Evolutionary conservation across 2,888 invertebrate genomes (phyloP).

Genomic region (Synergus itoensis): DNA sequence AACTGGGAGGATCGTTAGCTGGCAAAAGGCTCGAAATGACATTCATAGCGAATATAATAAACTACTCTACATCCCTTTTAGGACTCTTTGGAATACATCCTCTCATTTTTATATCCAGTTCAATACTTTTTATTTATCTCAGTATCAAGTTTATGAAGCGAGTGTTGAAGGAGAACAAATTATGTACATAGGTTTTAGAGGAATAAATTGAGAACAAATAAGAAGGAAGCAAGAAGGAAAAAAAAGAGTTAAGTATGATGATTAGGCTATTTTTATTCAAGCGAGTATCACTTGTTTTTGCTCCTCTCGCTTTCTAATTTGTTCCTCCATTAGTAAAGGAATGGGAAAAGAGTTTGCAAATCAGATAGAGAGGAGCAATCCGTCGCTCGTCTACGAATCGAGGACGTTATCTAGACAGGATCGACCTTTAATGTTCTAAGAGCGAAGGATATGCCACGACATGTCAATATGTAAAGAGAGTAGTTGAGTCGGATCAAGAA

Average conservation of each 20-base stretch:
- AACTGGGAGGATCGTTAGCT: conserved; percentile 41
- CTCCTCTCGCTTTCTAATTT: background rate
- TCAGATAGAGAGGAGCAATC: conserved; percentile 33
- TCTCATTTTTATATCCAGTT: background rate
- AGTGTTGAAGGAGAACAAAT: background rate
- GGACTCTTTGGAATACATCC: conserved; percentile 5
- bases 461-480: conserved; percentile 57
- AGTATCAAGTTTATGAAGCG: background rate
- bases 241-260: background rate
- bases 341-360: conserved; percentile 14
- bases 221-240: too few species aligned
- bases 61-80: conserved; percentile 32
- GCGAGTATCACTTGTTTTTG: background rate
- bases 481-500: conserved; percentile 32
- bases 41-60: conserved; percentile 41
- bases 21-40: conserved; percentile 36
- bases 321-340: background rate
- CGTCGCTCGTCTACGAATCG: conserved; percentile 39
- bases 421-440: conserved; percentile 43
- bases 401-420: conserved; percentile 43
- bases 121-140: background rate
- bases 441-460: conserved; percentile 47
- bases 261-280: too few species aligned
- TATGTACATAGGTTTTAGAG: too few species aligned
- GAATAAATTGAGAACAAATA: too few species aligned